phyloP scores from a whole-genome alignment of 37 sponge, comb jelly and placozoan species.

The Amphimedon queenslandica region DNA sequence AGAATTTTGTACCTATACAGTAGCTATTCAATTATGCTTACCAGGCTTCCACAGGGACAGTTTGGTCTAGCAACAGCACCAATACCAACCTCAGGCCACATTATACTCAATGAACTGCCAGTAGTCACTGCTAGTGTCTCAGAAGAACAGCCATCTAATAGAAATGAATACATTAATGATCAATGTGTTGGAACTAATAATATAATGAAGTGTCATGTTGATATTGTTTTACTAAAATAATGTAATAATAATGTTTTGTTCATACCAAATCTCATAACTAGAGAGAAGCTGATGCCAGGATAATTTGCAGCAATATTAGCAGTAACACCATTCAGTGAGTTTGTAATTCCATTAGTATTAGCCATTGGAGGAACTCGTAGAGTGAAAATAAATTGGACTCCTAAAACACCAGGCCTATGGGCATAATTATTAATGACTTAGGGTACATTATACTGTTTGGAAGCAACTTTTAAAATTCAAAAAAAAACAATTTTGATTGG shows the following conservation, averaged over 20 bases:
- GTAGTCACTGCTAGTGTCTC: neutral
- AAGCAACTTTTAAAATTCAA: too few species aligned
- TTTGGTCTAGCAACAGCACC: neutral
- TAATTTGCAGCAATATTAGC: neutral
- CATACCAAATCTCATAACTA: neutral
- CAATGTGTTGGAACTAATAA: too few species aligned
- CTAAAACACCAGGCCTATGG: too few species aligned
- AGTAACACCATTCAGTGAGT: neutral
- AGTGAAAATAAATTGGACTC: neutral
- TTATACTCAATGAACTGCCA: neutral
- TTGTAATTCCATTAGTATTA: conserved; percentile 5
- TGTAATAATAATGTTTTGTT: neutral
- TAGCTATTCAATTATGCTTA: too few species aligned
- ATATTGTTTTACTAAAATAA: neutral
- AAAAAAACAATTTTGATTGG: too few species aligned
- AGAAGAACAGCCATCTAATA: conserved; percentile 1
- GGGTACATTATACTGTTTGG: too few species aligned
- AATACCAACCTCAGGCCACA: conserved; percentile 8
- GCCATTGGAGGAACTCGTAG: neutral
- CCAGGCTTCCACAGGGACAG: conserved; percentile 4
- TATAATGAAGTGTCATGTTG: too few species aligned
- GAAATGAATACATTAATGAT: too few species aligned
- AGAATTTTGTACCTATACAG: too few species aligned
- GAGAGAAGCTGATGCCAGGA: neutral
- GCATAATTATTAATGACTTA: too few species aligned